Evolutionary conservation across 2,113 vertebrate genomes (phyloP).

Genomic region (Perccottus glenii): DNA sequence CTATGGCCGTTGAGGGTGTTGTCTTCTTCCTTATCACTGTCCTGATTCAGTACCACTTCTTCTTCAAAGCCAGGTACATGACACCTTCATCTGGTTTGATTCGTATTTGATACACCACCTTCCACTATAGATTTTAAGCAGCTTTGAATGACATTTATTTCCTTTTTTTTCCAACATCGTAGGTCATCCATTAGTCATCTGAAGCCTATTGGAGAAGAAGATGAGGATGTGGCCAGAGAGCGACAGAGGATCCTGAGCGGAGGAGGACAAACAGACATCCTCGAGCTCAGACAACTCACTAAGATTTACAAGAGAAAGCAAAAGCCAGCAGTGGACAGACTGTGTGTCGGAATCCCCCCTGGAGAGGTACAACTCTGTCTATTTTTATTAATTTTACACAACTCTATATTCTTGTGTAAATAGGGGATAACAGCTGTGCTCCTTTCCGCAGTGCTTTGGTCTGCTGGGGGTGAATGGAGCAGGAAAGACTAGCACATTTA

Average conservation of each 20-base stretch:
- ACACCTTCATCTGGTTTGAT: background rate
- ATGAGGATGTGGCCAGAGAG: conserved; percentile 95
- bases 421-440: background rate
- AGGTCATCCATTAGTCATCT: conserved; percentile 87
- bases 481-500: conserved; percentile 97
- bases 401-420: background rate
- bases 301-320: conserved; percentile 97
- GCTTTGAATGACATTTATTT: conserved; percentile 5
- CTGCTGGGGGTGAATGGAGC: conserved; percentile 97
- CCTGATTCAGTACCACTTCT: conserved; percentile 97
- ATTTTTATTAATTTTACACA: background rate
- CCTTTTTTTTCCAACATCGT: background rate
- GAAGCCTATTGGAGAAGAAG: conserved; percentile 91
- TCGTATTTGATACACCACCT: too few relatives aligned
- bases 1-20: conserved; percentile 94
- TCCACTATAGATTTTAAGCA: background rate
- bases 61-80: conserved; percentile 89
- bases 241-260: conserved; percentile 93
- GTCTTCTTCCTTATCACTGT: conserved; percentile 95
- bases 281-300: conserved; percentile 92
- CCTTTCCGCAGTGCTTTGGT: conserved; percentile 89
- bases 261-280: conserved; percentile 90
- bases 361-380: conserved; percentile 87
- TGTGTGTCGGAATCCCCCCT: conserved; percentile 96
- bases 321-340: conserved; percentile 95